Base-by-base conservation (phyloP, 2,888 invertebrate species). In the Drosophila paramelanica region DNA sequence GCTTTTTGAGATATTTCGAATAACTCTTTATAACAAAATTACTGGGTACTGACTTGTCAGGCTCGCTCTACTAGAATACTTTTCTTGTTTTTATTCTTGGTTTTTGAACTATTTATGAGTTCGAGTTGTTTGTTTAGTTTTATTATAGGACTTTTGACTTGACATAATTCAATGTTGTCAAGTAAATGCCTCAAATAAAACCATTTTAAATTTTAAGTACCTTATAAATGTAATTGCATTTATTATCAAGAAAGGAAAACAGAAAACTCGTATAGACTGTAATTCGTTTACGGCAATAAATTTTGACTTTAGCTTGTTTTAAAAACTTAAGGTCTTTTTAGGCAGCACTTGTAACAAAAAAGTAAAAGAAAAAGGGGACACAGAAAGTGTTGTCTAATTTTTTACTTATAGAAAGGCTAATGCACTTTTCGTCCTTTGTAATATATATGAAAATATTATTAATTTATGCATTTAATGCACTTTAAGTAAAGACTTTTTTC, bases 41-140 rank as follows among this genome's bases (percentile, higher is more conserved):
- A 17, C 17, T 1, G 14, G 3, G 11, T 11, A 41, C 8, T n/a
- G 25, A 4, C 5, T 5, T 27, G 45, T 25, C 45, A 8, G n/a
- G n/a, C 25, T 27, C 6, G 10, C 5, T 17, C 1, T 4, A 10
- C n/a, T 10, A 41, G 7, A 10, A 17, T 4, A 43, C 6, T 43
- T 11, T 39, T n/a, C 5, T 25, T 42, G n/a, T 66, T 56, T 46
- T 72, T 68, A 33, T 49, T 56, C 55, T 61, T 58, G 55, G 51
- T 47, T 64, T 51, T 82, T 75, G 47, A 81, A 81, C 68, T 79
- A 82, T 82, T 82, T 73, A 79, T 72, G 80, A 79, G 70, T 49
- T 67, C 31, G 46, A 59, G 78, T 39, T 84, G 75, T 74, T 84
- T 81, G 75, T 67, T 70, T 61, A 67, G 70, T 77, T 78, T 67